phyloP scores from a whole-genome alignment of 2,113 vertebrate species.

The Oceanites oceanicus region DNA sequence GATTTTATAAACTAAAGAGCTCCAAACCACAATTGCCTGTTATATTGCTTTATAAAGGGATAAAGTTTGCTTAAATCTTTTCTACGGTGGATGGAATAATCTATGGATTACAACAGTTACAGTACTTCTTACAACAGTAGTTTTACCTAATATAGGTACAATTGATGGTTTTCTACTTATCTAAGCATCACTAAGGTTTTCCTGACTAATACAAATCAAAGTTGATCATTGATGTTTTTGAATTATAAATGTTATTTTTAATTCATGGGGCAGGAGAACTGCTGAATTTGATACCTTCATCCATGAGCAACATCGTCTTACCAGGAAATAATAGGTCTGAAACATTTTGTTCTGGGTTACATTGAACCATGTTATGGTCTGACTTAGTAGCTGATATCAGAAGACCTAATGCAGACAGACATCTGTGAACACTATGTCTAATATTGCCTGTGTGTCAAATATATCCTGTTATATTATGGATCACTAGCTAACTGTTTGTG shows the following conservation, averaged over 20 bases:
- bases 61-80: background rate
- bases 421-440: background rate
- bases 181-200: background rate
- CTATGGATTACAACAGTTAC: background rate
- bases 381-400: background rate
- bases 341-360: background rate
- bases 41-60: background rate
- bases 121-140: background rate
- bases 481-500: background rate
- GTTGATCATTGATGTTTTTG: background rate
- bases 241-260: background rate
- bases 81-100: background rate
- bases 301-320: background rate
- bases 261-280: background rate
- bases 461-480: background rate
- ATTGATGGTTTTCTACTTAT: background rate
- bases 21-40: background rate
- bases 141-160: background rate
- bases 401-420: background rate
- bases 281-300: background rate
- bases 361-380: background rate
- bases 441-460: background rate
- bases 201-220: background rate
- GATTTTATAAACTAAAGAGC: background rate
- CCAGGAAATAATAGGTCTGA: background rate